These are phyloP conservation scores for Dipodomys stephensi DNA, from an alignment of 2,113 vertebrate species.

Conservation along the genomic window DNA sequence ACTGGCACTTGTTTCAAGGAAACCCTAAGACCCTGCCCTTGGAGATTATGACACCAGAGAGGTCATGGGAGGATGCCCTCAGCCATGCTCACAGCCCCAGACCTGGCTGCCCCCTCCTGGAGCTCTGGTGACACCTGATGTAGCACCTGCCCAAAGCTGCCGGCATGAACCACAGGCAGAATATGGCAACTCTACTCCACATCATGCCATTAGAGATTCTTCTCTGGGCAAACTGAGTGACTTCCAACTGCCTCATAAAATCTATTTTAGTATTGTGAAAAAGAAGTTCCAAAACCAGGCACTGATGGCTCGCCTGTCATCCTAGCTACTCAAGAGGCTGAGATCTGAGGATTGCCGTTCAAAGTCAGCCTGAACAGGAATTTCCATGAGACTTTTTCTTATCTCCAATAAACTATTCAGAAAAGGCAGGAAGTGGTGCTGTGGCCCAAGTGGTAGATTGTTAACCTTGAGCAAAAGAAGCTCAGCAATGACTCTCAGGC, in stretches of 20 bases:
- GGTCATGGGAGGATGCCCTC: slow-evolving; percentile 38
- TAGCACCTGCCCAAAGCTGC: not conserved
- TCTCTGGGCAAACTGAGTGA: not conserved
- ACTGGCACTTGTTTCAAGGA: slow-evolving; percentile 64
- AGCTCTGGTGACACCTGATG: not conserved
- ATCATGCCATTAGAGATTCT: not conserved
- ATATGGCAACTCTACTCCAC: not conserved
- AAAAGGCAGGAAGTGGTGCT: too few relatives aligned
- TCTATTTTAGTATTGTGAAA: not conserved
- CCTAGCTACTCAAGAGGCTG: too few relatives aligned
- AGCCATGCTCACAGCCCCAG: not conserved
- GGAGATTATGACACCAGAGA: slow-evolving; percentile 70
- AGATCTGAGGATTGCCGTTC: too few relatives aligned
- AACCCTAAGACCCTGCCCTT: slow-evolving; percentile 59
- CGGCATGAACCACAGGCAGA: not conserved
- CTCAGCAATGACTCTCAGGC: too few relatives aligned
- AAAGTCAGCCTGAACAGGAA: too few relatives aligned
- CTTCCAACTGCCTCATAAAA: not conserved
- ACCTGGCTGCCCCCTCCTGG: not conserved
- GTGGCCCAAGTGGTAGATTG: too few relatives aligned
- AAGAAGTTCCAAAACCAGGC: not conserved
- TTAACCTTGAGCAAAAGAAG: too few relatives aligned
- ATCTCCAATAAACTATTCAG: too few relatives aligned
- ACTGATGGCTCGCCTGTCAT: not conserved
- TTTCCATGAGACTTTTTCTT: too few relatives aligned